Base-by-base conservation (phyloP, 2,797 vertebrate genomes). In the Melanotaenia trifasciata region DNA sequence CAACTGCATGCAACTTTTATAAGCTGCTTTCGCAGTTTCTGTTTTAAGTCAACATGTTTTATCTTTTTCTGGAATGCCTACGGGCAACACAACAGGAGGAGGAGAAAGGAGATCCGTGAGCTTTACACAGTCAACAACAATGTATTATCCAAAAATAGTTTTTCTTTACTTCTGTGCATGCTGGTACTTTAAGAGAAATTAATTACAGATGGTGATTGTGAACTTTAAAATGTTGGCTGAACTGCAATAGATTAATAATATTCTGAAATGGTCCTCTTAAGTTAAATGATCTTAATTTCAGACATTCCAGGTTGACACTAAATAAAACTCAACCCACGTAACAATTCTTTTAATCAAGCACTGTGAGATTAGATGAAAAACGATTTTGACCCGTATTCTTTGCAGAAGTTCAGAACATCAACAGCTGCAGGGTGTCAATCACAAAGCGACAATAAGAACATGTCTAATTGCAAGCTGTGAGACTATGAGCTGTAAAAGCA, bases 1-100 rank as follows among this genome's bases (percentile, higher is more conserved):
- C 36, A 79, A 50, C 60, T 60, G 62, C 67, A 76, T 74, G 58
- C 69, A 81, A 62, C 73, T 69, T 76, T 67, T 66, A 73, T 63
- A 63, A 54, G 47, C 47, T 74, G 77, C 35, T 76, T 79, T 75
- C 67, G 28, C 59, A 70, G 69, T 50, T 63, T 57, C 58, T 53
- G 65, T 83, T 87, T 85, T 64, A 76, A 85, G 82, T 77, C 64
- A 26, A 74, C 63, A 63, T n/a, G 50, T 81, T 86, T 87, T 85
- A 79, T 88, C 66, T 89, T 82, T 77, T 79, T 67, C 16, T 65
- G 75, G 73, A 78, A 80, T 22, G 84, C 86, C 85, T 86, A 43
- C 67, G 65, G 81, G 84, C 81, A 72, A 67, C 72, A 68, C 74
- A 84, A 75, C 78, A 45, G 70, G 76, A 71, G 76, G 80, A 78